These are phyloP conservation scores for Microcebus lehilahytsara DNA, from an alignment of 2,113 vertebrate genomes.

Conservation along the genomic window DNA sequence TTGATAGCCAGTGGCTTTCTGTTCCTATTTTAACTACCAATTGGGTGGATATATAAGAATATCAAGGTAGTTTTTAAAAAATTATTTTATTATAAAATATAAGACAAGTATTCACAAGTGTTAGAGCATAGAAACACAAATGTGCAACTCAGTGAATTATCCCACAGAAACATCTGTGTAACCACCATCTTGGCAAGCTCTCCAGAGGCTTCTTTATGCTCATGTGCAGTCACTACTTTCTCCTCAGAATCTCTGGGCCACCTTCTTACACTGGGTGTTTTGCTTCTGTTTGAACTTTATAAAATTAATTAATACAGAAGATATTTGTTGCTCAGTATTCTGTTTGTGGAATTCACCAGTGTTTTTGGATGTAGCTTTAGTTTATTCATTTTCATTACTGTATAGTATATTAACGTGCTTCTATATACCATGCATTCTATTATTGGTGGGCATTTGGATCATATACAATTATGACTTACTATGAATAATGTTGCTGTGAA, in stretches of 20 bases:
- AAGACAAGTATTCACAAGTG: neutral
- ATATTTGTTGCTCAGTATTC: neutral
- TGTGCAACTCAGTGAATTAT: neutral
- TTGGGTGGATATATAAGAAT: neutral
- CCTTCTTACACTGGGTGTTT: neutral
- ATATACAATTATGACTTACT: slow-evolving; percentile 10
- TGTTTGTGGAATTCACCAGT: neutral
- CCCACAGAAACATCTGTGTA: neutral
- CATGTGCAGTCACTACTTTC: neutral
- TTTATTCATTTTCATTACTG: neutral
- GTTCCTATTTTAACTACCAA: neutral
- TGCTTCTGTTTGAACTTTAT: neutral
- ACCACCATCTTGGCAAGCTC: neutral
- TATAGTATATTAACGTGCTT: neutral
- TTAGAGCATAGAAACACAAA: neutral
- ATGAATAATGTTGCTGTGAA: neutral
- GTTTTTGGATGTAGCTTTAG: neutral
- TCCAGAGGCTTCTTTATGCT: neutral
- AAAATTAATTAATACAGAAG: neutral
- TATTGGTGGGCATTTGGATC: neutral
- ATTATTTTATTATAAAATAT: neutral
- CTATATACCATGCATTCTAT: neutral
- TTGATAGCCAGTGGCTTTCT: neutral
- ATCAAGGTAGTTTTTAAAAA: neutral
- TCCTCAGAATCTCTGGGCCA: neutral